A percentile compares a stretch with the other conserved stretches of the same genome.
These are phyloP conservation scores for Bubo scandiacus DNA, from an alignment of 2,113 vertebrate species.

Conservation along the genomic window DNA sequence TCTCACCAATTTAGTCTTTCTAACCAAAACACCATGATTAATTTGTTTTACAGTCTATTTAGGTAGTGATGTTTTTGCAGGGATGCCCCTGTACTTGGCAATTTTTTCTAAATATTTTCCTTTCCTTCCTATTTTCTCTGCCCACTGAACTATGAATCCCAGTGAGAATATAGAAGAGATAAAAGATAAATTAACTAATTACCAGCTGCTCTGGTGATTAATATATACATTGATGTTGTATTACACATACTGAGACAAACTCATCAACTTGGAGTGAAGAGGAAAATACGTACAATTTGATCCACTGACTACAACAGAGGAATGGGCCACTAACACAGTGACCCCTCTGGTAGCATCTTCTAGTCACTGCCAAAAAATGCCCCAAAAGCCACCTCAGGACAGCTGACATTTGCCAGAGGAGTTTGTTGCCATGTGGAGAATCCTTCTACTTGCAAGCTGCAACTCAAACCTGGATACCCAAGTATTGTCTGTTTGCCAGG, in stretches of 20 bases:
- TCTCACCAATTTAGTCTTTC: background rate
- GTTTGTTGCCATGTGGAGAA: background rate
- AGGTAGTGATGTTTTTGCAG: slow-evolving; percentile 1
- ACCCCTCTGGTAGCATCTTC: background rate
- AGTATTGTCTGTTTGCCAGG: background rate
- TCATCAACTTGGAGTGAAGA: background rate
- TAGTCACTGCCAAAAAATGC: background rate
- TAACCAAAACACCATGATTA: background rate
- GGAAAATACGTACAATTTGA: background rate
- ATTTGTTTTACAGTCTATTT: background rate
- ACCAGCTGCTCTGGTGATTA: slow-evolving; percentile 31
- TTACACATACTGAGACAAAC: background rate
- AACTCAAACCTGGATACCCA: background rate
- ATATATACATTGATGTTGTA: background rate
- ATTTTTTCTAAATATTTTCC: slow-evolving; percentile 33
- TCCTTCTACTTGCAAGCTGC: background rate
- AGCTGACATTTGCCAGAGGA: background rate
- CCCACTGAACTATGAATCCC: background rate
- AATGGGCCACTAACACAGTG: background rate
- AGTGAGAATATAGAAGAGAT: background rate
- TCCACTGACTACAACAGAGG: background rate
- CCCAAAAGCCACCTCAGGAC: background rate
- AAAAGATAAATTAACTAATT: slow-evolving; percentile 30
- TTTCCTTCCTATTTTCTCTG: slow-evolving; percentile 24
- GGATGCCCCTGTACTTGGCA: background rate